Conservation (phyloP, 2,113 vertebrate species). For the Sinocyclocheilus grahami region DNA sequence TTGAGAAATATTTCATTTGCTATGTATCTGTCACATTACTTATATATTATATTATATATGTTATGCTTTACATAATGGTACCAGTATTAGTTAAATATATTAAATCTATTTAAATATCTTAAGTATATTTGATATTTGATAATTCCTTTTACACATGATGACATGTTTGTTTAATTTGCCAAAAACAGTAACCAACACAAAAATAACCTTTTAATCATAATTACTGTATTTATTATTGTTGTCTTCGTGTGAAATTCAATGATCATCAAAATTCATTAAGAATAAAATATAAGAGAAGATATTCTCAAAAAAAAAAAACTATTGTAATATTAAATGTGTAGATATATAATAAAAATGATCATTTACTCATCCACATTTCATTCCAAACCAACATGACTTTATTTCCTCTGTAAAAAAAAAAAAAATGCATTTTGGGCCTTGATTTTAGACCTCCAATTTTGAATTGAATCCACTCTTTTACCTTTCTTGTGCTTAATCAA, state of each 20-base stretch:
- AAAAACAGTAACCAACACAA: neutral
- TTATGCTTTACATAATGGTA: neutral
- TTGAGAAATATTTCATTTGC: too few species aligned
- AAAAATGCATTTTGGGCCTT: too few species aligned
- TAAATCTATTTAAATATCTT: neutral
- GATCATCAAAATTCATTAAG: neutral
- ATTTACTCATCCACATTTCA: neutral
- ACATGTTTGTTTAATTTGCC: neutral
- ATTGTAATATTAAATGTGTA: neutral
- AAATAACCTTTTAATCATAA: neutral
- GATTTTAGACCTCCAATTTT: neutral
- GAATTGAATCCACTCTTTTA: conserved; percentile 52
- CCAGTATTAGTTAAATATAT: neutral
- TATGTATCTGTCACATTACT: too few species aligned
- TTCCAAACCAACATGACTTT: neutral
- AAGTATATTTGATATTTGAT: neutral
- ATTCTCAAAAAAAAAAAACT: neutral
- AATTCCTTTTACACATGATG: neutral
- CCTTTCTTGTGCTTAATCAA: conserved; percentile 60
- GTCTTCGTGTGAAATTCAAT: neutral
- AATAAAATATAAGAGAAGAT: neutral
- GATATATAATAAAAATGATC: neutral
- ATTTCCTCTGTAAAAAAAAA: neutral
- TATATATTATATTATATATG: neutral
- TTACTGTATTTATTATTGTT: neutral